Evolutionary conservation across 2,888 invertebrate species (phyloP).

Genomic region (Calameuta pallipes): DNA sequence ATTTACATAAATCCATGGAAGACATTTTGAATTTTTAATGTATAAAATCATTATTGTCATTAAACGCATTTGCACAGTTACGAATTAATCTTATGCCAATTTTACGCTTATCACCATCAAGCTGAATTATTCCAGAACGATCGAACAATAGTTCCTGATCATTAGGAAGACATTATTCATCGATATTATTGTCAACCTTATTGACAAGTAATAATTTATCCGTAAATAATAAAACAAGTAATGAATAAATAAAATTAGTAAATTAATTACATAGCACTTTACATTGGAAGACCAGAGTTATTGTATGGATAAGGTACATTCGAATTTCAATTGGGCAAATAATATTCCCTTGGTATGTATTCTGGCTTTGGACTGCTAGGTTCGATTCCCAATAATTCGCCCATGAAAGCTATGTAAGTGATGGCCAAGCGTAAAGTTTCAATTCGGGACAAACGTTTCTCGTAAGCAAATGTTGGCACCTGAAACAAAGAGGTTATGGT

Average conservation of each 20-base stretch:
- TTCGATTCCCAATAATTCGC: constrained; percentile 77
- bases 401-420: constrained; percentile 97
- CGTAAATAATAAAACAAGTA: neutral
- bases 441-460: constrained; percentile 93
- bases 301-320: neutral
- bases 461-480: constrained; percentile 97
- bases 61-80: neutral
- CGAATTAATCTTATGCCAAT: neutral
- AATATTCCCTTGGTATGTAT: constrained; percentile 62
- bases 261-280: neutral
- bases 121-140: too few relatives aligned
- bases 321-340: constrained; percentile 52
- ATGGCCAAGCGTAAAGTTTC: constrained; percentile 95
- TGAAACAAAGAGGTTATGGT: constrained; percentile 48
- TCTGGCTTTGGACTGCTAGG: constrained; percentile 58
- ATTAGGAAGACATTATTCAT: neutral
- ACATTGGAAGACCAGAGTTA: neutral
- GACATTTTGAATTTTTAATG: neutral
- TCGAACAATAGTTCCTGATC: neutral
- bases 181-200: neutral
- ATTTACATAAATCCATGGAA: neutral
- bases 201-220: neutral
- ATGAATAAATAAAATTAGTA: neutral
- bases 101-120: neutral
- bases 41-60: neutral